Base-by-base conservation (phyloP, 2,113 vertebrate genomes). In the Chamaetylas fuelleborni region DNA sequence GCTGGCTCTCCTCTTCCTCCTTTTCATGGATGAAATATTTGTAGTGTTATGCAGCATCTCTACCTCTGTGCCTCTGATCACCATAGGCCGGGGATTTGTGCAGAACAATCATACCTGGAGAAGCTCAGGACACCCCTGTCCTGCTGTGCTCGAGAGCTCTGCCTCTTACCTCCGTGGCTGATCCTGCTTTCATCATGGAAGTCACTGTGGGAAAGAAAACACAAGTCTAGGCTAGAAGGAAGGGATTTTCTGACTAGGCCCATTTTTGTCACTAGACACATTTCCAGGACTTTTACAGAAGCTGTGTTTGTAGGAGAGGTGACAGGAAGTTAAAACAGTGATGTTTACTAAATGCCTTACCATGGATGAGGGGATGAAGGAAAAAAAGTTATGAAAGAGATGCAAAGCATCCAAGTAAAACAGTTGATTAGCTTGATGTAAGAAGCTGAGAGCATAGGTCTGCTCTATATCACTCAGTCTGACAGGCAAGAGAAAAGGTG, bases 91-190 rank as follows among this genome's bases (percentile, higher is more conserved):
- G 43, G 48, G 23, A 70, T 16, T 19, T 42, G 11, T 71, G 26
- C 15, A 74, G 34, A 81, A 9, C 17, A 1, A 0, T 58, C 24
- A 7, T 8, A 18, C 9, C 22, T 1, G 2, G 17, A 56, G 34
- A 22, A 56, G 15, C 42, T 58, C 34, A 33, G 38, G 38, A 29
- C 43, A 58, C 11, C 8, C 29, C 33, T 47, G 15, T 31, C 40
- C 22, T 9, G 0, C n/a, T 74, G 24, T 64, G 31, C 26, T 54
- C 5, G 0, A 7, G 9, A 74, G 9, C 18, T 87, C 47, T 42
- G 43, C 12, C n/a, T 71, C 61, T 29, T 15, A 33, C 8, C 12
- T 54, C 33, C 31, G 8, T 7, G 6, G 9, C 19, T 62, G n/a
- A 53, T 23, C 45, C 76, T 57, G 31, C 24, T 34, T 64, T 67